phyloP scores from a whole-genome alignment of 1,140 invertebrate species.

The Ostrea edulis region DNA sequence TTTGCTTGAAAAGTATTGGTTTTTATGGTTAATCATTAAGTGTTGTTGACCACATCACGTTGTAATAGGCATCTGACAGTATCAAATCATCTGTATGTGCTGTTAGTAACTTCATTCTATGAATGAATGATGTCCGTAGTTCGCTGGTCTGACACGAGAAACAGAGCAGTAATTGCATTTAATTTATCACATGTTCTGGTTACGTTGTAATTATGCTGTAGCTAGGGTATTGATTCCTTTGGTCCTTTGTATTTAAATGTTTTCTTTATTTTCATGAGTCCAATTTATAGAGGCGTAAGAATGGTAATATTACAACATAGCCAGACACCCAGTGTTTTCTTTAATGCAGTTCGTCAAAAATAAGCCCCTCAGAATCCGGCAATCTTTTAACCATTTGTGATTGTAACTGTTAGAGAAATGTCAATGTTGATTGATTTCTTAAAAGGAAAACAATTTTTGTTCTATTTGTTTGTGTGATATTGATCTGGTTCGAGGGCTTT shows the following conservation, averaged over 20 bases:
- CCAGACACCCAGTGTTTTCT: not conserved
- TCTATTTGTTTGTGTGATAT: not conserved
- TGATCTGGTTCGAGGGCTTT: conserved; percentile 8
- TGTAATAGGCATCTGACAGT: too few relatives aligned
- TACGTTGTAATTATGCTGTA: not conserved
- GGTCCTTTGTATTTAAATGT: not conserved
- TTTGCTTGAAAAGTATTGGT: not conserved
- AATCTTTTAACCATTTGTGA: conserved; percentile 6
- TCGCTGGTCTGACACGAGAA: not conserved
- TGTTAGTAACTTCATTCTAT: too few relatives aligned
- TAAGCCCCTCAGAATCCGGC: not conserved
- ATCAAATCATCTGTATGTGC: too few relatives aligned
- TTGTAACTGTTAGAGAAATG: not conserved
- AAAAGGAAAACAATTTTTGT: conserved; percentile 17
- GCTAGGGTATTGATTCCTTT: not conserved
- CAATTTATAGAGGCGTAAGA: not conserved
- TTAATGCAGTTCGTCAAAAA: not conserved
- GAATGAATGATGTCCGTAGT: too few relatives aligned
- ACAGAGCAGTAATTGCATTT: not conserved
- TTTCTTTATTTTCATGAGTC: not conserved
- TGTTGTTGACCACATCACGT: too few relatives aligned
- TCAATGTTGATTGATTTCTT: conserved; percentile 2
- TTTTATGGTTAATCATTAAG: not conserved
- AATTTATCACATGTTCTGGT: not conserved
- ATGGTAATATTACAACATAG: not conserved